phyloP scores from a whole-genome alignment of 1,140 invertebrate species.

The Dreissena rostriformis region DNA sequence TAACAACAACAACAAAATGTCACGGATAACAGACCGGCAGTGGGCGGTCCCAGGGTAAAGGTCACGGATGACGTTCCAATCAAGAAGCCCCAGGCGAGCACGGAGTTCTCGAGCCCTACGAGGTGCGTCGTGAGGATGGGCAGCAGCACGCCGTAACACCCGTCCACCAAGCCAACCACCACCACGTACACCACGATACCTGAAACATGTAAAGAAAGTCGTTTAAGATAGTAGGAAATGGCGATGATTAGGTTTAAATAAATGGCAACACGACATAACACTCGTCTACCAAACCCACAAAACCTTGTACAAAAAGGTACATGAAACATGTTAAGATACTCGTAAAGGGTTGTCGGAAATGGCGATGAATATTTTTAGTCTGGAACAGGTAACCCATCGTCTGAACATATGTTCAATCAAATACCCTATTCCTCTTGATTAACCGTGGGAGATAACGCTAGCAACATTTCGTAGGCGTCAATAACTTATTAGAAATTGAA shows the following conservation, averaged over 20 bases:
- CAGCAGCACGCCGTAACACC: conserved; percentile 74
- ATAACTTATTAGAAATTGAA: too few relatives aligned
- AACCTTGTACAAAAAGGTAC: conserved; percentile 64
- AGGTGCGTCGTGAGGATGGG: conserved; percentile 69
- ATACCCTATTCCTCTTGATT: too few relatives aligned
- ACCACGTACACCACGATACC: conserved; percentile 68
- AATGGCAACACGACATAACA: conserved; percentile 69
- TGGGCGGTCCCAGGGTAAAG: conserved; percentile 72
- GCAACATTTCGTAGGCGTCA: too few relatives aligned
- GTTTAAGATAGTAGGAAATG: too few relatives aligned
- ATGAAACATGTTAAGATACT: conserved; percentile 9
- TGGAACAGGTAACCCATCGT: too few relatives aligned
- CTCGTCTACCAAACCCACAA: conserved; percentile 71
- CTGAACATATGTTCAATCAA: too few relatives aligned
- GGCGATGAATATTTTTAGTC: too few relatives aligned
- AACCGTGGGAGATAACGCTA: too few relatives aligned
- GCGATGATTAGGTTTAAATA: too few relatives aligned
- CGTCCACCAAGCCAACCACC: conserved; percentile 71
- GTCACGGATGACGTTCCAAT: conserved; percentile 69
- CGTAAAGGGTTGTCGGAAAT: too few relatives aligned
- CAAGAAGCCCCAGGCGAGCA: conserved; percentile 74
- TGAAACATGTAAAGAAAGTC: conserved; percentile 7
- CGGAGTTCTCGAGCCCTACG: conserved; percentile 66
- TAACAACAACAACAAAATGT: too few relatives aligned
- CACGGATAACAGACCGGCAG: conserved; percentile 64